Base-by-base conservation (phyloP, 2,888 invertebrate genomes). In the Blastobasis lacticolella region DNA sequence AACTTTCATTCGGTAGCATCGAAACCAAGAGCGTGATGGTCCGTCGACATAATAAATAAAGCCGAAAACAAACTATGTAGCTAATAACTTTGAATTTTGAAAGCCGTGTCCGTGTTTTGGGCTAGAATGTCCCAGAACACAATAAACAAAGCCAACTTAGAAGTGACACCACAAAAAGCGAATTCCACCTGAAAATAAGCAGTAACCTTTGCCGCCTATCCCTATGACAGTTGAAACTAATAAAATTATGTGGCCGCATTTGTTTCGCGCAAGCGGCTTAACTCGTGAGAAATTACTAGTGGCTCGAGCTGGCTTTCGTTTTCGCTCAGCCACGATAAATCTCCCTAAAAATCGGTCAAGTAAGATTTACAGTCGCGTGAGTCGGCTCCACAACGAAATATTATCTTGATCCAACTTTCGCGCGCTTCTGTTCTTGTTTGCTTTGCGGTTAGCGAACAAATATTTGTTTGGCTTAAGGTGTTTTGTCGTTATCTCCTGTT, bases 211-310 rank as follows among this genome's bases (percentile, higher is more conserved):
- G 36, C 43, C 10, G 37, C 48, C 40, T 45, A 10, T 46, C 36
- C 48, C 52, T 49, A 55, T 53, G 51, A 53, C 50, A 53, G 60
- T 59, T 64, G 57, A 55, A 67, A 69, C 69, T 73, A 71, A 79
- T 76, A 72, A 75, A 78, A 75, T 79, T 69, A 78, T 76, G 72
- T 69, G 72, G 70, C 73, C 72, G 67, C 70, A 72, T 77, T 79
- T 73, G 65, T 79, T 69, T 69, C 66, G 65, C 64, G 54, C 56
- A 53, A 45, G 38, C 53, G 55, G 61, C 66, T 65, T 67, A 62
- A 23, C 65, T 60, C 66, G 66, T 74, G 69, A 73, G 69, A 74
- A 73, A 75, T 78, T 75, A 71, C 66, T 23, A 23, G 23, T 23
- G 23, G 23, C 57, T 57, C 67, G 66, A 69, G 68, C 72, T 68